Evolutionary conservation across 1,140 invertebrate species (phyloP).

Genomic region (Orchesella cincta): DNA sequence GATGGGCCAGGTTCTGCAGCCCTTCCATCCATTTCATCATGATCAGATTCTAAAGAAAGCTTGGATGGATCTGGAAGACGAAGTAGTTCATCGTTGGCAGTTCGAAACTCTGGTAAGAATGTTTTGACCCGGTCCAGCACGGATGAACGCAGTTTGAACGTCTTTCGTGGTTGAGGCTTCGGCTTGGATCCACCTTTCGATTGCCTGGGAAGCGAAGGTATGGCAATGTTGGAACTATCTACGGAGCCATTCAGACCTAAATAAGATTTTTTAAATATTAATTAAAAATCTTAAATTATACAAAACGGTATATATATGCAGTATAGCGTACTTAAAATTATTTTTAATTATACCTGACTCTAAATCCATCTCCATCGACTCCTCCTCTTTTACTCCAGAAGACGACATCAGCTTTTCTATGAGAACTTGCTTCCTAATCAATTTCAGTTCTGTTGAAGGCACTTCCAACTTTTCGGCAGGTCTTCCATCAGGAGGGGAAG

Average conservation of each 20-base stretch:
- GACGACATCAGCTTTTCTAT: slow-evolving; percentile 4
- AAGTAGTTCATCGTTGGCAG: background rate
- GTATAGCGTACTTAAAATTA: background rate
- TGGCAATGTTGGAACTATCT: background rate
- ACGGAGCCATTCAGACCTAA: background rate
- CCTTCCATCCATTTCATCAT: background rate
- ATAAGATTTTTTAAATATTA: too few relatives aligned
- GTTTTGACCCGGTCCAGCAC: background rate
- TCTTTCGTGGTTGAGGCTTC: background rate
- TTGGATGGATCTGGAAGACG: slow-evolving; percentile 15
- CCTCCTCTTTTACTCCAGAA: background rate
- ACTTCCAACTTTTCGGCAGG: slow-evolving; percentile 15
- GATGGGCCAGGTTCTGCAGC: background rate
- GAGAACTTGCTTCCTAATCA: background rate
- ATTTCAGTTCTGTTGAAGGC: background rate
- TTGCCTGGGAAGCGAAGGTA: background rate
- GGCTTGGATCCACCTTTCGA: background rate
- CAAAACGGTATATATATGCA: too few relatives aligned
- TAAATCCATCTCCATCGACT: background rate
- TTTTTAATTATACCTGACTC: background rate
- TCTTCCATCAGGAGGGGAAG: background rate
- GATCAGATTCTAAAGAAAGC: slow-evolving; percentile 1
- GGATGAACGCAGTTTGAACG: background rate
- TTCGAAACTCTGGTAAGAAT: slow-evolving; percentile 3
- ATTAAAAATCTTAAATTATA: too few relatives aligned